Conservation (phyloP, 2,888 invertebrate species). For the Sesia apiformis region DNA sequence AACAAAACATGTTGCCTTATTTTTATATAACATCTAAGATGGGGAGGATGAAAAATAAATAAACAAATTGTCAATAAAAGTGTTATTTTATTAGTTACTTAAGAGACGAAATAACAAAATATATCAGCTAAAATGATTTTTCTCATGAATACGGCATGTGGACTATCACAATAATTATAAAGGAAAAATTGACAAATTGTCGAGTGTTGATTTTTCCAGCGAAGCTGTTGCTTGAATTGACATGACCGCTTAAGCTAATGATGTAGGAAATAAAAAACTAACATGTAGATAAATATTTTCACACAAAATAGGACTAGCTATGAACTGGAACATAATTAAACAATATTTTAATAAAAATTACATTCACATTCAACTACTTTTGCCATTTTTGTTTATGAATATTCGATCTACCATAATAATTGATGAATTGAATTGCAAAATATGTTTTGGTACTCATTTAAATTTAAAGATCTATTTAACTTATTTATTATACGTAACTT, state of each 20-base stretch:
- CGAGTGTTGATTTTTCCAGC: conserved; percentile 5
- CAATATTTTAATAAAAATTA: too few relatives aligned
- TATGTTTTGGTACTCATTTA: too few relatives aligned
- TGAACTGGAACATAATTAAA: too few relatives aligned
- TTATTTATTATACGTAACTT: too few relatives aligned
- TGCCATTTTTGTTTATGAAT: too few relatives aligned
- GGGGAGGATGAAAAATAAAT: conserved; percentile 12
- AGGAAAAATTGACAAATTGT: conserved; percentile 33
- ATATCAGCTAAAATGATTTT: conserved; percentile 47
- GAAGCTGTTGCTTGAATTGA: conserved; percentile 30
- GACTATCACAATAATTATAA: conserved; percentile 55
- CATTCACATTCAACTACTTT: too few relatives aligned
- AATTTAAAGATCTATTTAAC: too few relatives aligned
- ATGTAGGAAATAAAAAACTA: too few relatives aligned
- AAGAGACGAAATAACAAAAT: conserved; percentile 61
- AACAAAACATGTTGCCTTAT: not conserved
- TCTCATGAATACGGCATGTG: conserved; percentile 29
- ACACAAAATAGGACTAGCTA: too few relatives aligned
- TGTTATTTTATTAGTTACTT: conserved; percentile 47
- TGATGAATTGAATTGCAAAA: too few relatives aligned
- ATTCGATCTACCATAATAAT: too few relatives aligned
- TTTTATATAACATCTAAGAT: not conserved
- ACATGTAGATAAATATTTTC: too few relatives aligned
- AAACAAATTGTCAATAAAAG: conserved; percentile 43
- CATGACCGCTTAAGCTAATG: conserved; percentile 22